Conservation (phyloP, 2,797 vertebrate genomes). For the Rhinoraja longicauda region DNA sequence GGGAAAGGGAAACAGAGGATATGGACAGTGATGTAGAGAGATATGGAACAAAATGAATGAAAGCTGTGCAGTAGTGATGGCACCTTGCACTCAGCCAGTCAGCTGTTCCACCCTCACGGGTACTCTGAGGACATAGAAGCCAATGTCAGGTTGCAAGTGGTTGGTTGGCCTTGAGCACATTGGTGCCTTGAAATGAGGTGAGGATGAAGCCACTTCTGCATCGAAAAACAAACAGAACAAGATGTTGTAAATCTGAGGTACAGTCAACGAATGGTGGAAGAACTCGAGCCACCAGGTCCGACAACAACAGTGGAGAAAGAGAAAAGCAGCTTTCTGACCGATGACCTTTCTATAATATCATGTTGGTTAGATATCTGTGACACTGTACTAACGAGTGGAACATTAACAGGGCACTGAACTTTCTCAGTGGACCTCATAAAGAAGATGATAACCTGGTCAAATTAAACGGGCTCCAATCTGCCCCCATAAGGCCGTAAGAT, state of each 20-base stretch:
- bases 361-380: not conserved
- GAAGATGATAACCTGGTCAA: not conserved
- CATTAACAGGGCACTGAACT: not conserved
- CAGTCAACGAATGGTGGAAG: too few species aligned
- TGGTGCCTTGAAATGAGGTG: not conserved
- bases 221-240: too few species aligned
- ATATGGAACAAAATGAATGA: too few species aligned
- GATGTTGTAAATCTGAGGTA: too few species aligned
- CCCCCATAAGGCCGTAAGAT: too few species aligned
- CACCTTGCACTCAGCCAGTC: too few species aligned
- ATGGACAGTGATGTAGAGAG: too few species aligned
- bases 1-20: too few species aligned
- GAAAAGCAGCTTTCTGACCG: not conserved
- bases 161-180: not conserved
- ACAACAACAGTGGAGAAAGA: too few species aligned
- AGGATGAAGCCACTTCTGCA: not conserved
- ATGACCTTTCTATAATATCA: not conserved
- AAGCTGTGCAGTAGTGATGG: too few species aligned
- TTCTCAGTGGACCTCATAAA: not conserved
- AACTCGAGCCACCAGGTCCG: too few species aligned
- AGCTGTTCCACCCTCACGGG: not conserved
- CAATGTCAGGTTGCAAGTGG: not conserved
- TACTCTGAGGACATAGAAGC: not conserved
- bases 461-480: not conserved
- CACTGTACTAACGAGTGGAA: not conserved